These are phyloP conservation scores for Pseudomugil tenellus DNA, from an alignment of 2,797 vertebrate genomes.

Conservation along the genomic window DNA sequence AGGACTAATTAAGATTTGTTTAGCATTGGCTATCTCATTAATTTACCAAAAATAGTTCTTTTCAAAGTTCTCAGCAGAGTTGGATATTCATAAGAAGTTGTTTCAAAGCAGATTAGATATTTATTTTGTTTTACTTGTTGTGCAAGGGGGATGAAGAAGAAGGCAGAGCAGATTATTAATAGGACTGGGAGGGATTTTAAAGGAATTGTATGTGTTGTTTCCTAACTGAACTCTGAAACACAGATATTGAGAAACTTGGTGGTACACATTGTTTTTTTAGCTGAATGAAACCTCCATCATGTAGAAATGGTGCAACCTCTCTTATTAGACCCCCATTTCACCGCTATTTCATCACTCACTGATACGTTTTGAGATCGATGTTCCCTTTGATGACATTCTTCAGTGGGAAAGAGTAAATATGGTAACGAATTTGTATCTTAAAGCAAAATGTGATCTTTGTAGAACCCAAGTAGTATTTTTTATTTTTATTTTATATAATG, in stretches of 20 bases:
- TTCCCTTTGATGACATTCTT: background rate
- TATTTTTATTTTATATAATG: background rate
- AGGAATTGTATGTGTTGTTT: slow-evolving; percentile 10
- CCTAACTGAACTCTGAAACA: slow-evolving; percentile 5
- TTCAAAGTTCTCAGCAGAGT: slow-evolving; percentile 49
- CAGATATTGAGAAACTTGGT: slow-evolving; percentile 32
- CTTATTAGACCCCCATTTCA: background rate
- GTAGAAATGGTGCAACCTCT: slow-evolving; percentile 19
- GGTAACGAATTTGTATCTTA: background rate
- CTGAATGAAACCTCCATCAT: slow-evolving; percentile 20
- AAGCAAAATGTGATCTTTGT: background rate
- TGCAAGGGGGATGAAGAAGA: slow-evolving; percentile 14
- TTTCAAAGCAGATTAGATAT: slow-evolving; percentile 61
- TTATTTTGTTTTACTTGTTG: slow-evolving; percentile 49
- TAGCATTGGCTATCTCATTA: slow-evolving; percentile 57
- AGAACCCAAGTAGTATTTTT: background rate
- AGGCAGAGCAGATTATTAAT: slow-evolving; percentile 19
- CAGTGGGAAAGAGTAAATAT: background rate
- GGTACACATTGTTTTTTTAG: slow-evolving; percentile 4
- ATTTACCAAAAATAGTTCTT: slow-evolving; percentile 54
- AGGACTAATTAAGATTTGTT: slow-evolving; percentile 65
- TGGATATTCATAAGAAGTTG: slow-evolving; percentile 52
- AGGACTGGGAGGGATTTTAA: slow-evolving; percentile 6
- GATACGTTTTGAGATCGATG: background rate
- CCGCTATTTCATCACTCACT: background rate